Base-by-base conservation (phyloP, 2,888 invertebrate species). In the Prosapia bicincta region DNA sequence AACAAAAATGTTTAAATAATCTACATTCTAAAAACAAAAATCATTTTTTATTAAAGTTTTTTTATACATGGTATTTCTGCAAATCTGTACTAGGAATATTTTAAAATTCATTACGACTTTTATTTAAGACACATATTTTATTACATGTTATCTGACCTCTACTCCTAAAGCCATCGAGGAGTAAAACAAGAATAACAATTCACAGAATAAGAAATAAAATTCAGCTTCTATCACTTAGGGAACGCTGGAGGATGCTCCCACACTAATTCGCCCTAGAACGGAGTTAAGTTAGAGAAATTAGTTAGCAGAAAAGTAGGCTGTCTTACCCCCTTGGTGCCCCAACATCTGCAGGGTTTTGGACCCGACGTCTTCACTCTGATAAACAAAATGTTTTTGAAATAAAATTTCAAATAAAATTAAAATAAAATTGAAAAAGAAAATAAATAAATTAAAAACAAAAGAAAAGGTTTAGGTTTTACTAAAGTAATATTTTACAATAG, bases 311-410 rank as follows among this genome's bases (percentile, higher is more conserved):
- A 6, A 54, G 5, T 20, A 54, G 20, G 28, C 20, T 24, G 25
- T 89, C 94, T 95, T 94, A 96, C 96, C 95, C 93, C 96, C 95
- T 93, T 96, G 96, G 88, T 93, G 92, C 88, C 92, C 91, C 89
- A 96, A 89, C 91, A 92, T 91, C 88, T 93, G 92, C 89, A 95
- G 88, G 85, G 96, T 96, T 89, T 93, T 92, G 87, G 93, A 92
- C 86, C 95, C 96, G 86, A 93, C 91, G 86, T 96, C 96, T 90
- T 95, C 93, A 90, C 95, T 95, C 96, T 96, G 92, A 87, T 79
- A 67, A 79, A 78, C 69, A 77, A 80, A 76, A 77, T 78, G 5
- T 77, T 72, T 69, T 76, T 75, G 75, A 66, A 72, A 80, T 76
- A 79, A 77, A 78, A 78, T 79, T 54, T 24, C 82, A 79, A 78